These are phyloP conservation scores for Falco naumanni DNA, from an alignment of 2,797 vertebrate genomes.

Conservation along the genomic window DNA sequence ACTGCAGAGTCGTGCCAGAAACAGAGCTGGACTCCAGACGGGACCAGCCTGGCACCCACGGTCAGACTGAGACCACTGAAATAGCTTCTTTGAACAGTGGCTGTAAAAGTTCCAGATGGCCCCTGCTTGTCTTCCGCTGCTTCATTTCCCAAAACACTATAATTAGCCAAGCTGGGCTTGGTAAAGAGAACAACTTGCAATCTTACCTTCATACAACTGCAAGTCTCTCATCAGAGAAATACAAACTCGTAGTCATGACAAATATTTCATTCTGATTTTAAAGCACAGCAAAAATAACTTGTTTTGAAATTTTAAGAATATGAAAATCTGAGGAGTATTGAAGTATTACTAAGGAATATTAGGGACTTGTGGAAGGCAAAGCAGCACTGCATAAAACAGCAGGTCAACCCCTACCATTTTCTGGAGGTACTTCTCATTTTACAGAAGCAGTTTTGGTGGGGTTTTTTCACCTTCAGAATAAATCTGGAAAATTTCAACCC, in stretches of 20 bases:
- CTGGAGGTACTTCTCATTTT: background rate
- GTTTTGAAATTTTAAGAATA: background rate
- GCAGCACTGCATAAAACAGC: background rate
- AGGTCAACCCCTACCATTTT: background rate
- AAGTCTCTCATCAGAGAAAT: background rate
- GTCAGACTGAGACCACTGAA: background rate
- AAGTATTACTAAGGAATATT: background rate
- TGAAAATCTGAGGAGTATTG: background rate
- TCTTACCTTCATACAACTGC: background rate
- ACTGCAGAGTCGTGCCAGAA: background rate
- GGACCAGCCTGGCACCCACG: background rate
- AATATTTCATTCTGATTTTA: background rate
- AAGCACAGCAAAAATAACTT: background rate
- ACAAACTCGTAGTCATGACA: fast-evolving
- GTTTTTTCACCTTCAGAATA: background rate
- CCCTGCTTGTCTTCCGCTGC: background rate
- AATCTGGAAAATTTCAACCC: background rate
- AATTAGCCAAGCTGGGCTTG: background rate
- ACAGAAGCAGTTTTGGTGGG: background rate
- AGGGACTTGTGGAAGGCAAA: background rate
- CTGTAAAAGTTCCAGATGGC: background rate
- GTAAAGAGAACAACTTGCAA: background rate
- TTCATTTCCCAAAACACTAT: background rate
- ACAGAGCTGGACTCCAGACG: background rate
- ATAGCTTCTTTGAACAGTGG: background rate